A percentile compares a stretch with the other conserved stretches of the same genome.
Conservation (phyloP, 2,113 vertebrate genomes). For the Lutjanus erythropterus region DNA sequence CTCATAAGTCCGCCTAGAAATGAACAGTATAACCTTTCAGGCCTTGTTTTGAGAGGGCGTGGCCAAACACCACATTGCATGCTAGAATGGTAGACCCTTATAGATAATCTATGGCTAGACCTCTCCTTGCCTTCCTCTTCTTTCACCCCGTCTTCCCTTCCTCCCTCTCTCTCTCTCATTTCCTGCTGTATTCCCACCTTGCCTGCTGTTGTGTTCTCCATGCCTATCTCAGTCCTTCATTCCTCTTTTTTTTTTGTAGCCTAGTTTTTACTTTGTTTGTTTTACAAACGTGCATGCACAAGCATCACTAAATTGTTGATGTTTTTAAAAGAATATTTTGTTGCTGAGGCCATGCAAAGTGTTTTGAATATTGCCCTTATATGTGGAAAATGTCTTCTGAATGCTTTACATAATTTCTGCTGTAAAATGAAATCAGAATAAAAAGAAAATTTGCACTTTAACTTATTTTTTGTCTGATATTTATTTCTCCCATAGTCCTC, state of each 20-base stretch:
- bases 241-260: constrained; percentile 88
- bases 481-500: constrained; percentile 14
- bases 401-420: constrained; percentile 99
- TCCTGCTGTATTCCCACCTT: constrained; percentile 77
- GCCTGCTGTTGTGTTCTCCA: constrained; percentile 83
- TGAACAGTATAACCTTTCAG: constrained; percentile 77
- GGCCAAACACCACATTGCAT: constrained; percentile 98
- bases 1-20: constrained; percentile 77
- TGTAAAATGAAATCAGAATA: constrained; percentile 99
- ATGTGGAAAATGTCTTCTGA: constrained; percentile 99
- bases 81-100: constrained; percentile 90
- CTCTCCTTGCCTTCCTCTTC: constrained; percentile 78
- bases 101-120: constrained; percentile 80
- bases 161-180: constrained; percentile 74
- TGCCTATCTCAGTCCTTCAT: constrained; percentile 79
- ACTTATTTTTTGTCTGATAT: constrained; percentile 44
- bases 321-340: constrained; percentile 97
- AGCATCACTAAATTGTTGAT: constrained; percentile 99
- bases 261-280: constrained; percentile 92
- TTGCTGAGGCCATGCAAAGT: constrained; percentile 99
- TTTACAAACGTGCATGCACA: constrained; percentile 99
- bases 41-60: constrained; percentile 83
- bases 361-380: constrained; percentile 99
- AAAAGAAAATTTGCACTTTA: constrained; percentile 86
- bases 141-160: constrained; percentile 63